phyloP scores from a whole-genome alignment of 2,113 vertebrate genomes.

The Psilopsiagon aurifrons region DNA sequence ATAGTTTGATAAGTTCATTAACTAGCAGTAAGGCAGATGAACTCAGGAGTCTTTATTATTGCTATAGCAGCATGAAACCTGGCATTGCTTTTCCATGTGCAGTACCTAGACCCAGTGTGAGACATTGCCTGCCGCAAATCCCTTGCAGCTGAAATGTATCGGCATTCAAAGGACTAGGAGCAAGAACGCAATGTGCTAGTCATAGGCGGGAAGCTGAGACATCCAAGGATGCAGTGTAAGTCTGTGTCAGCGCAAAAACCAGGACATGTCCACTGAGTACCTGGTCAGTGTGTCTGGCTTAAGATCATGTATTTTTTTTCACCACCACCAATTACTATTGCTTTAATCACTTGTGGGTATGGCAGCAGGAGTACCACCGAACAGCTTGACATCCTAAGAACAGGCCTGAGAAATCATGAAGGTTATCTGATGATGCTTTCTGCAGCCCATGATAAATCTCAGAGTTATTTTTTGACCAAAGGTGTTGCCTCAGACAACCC shows the following conservation, averaged over 20 bases:
- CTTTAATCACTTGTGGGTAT: neutral
- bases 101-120: neutral
- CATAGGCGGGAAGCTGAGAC: neutral
- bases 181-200: neutral
- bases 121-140: neutral
- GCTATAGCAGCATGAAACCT: neutral
- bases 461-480: neutral
- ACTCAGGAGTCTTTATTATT: neutral
- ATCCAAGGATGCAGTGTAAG: neutral
- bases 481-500: neutral
- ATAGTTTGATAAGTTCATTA: neutral
- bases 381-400: neutral
- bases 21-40: neutral
- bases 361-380: neutral
- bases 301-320: neutral
- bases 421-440: neutral
- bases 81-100: neutral
- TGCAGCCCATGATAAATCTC: neutral
- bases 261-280: neutral
- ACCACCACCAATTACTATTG: neutral
- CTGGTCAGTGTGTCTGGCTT: neutral
- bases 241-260: neutral
- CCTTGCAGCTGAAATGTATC: neutral
- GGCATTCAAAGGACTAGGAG: neutral
- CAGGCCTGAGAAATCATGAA: neutral